A percentile compares a stretch with the other conserved stretches of the same genome.
Conservation (phyloP, 2,113 vertebrate genomes). For the Pagrus major region DNA sequence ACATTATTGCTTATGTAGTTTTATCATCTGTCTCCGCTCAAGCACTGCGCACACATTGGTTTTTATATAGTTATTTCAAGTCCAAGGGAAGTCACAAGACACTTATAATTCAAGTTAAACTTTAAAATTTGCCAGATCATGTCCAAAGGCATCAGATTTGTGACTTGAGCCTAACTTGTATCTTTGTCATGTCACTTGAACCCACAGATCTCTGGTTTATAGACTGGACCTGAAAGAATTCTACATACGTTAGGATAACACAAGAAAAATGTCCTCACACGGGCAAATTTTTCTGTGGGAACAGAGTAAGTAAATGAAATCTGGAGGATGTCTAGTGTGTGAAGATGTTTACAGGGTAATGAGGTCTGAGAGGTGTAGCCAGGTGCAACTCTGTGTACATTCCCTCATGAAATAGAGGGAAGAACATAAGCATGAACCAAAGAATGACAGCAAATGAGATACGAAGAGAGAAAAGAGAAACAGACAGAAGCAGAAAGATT, state of each 20-base stretch:
- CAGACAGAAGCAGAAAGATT: conserved; percentile 45
- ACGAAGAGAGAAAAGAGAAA: conserved; percentile 30
- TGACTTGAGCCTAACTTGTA: background rate
- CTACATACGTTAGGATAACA: background rate
- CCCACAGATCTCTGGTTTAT: background rate
- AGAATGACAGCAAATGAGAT: conserved; percentile 40
- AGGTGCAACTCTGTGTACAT: conserved; percentile 21
- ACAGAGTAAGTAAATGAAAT: conserved; percentile 8
- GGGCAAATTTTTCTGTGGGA: background rate
- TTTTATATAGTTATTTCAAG: background rate
- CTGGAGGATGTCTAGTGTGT: background rate
- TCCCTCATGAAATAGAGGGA: conserved; percentile 21
- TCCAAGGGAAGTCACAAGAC: background rate
- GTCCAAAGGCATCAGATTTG: conserved; percentile 7
- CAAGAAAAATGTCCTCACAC: background rate
- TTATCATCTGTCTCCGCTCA: too few species aligned
- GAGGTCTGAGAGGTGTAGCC: conserved; percentile 13
- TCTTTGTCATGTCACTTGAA: background rate
- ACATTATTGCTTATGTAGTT: too few species aligned
- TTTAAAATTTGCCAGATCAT: background rate
- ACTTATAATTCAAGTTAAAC: background rate
- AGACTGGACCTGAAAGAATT: background rate
- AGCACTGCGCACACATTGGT: too few species aligned
- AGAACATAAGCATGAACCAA: conserved; percentile 4
- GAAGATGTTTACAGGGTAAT: conserved; percentile 24